Conservation (phyloP, 2,888 invertebrate species). For the Brachypalpus laphriformis region DNA sequence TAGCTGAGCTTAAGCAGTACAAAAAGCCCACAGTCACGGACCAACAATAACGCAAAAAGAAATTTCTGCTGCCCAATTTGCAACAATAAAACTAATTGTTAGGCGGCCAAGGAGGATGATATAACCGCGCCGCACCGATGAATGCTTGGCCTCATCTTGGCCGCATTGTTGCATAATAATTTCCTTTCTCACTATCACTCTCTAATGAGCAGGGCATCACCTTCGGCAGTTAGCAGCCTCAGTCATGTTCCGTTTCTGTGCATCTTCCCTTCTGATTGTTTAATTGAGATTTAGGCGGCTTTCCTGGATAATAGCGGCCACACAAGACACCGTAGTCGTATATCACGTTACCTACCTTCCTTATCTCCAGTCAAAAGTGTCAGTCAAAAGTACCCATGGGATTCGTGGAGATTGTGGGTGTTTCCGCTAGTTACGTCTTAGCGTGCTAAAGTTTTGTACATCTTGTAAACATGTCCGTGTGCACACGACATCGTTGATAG, state of each 20-base stretch:
- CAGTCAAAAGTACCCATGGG: conserved; percentile 39
- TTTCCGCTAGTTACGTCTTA: conserved; percentile 22
- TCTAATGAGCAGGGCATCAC: conserved; percentile 64
- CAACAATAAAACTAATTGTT: conserved; percentile 67
- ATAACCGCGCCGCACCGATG: conserved; percentile 43
- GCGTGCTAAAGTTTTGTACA: conserved; percentile 42
- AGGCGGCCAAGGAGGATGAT: conserved; percentile 52
- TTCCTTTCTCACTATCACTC: conserved; percentile 47
- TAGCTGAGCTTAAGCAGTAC: not conserved
- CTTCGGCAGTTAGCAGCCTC: conserved; percentile 7
- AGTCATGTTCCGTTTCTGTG: conserved; percentile 41
- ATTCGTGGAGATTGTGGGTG: conserved; percentile 14
- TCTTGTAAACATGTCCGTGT: too few relatives aligned
- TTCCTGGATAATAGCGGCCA: conserved; percentile 41
- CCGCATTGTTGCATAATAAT: conserved; percentile 46
- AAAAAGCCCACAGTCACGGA: conserved; percentile 37
- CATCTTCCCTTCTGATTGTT: conserved; percentile 53
- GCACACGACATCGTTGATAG: too few relatives aligned
- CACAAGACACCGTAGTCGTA: conserved; percentile 34
- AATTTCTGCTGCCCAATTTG: conserved; percentile 40
- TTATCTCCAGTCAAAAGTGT: conserved; percentile 20
- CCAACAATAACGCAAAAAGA: conserved; percentile 37
- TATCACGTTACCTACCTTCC: conserved; percentile 44
- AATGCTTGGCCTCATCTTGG: conserved; percentile 22
- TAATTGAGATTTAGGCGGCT: conserved; percentile 52